Percentiles rank a stretch among this genome's conserved stretches.
phyloP scores from a whole-genome alignment of 2,797 vertebrate species.

The Melanotaenia nigrans region DNA sequence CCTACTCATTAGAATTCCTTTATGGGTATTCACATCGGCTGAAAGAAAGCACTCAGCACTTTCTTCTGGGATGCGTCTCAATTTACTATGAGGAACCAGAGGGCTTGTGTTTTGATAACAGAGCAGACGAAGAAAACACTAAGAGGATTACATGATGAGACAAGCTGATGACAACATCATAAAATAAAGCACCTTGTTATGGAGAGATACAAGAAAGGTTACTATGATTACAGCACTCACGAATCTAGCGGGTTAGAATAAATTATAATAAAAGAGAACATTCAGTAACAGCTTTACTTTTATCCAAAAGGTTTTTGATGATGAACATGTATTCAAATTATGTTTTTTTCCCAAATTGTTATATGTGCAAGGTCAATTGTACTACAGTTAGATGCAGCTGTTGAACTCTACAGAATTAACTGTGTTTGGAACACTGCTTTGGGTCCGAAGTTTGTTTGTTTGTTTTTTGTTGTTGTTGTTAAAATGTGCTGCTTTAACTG shows the following conservation, averaged over 20 bases:
- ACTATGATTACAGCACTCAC: constrained; percentile 26
- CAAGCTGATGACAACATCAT: constrained; percentile 45
- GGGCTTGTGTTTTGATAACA: constrained; percentile 46
- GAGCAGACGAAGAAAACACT: constrained; percentile 26
- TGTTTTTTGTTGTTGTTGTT: no score
- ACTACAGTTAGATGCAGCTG: not conserved
- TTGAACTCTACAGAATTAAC: not conserved
- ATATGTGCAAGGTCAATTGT: not conserved
- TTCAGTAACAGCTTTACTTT: not conserved
- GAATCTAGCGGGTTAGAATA: constrained; percentile 32
- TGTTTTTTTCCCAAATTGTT: not conserved
- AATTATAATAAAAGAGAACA: constrained; percentile 38
- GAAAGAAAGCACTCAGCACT: constrained; percentile 4
- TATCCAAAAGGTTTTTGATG: not conserved
- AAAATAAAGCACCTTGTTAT: constrained; percentile 29
- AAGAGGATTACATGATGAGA: constrained; percentile 64
- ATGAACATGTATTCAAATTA: constrained; percentile 16
- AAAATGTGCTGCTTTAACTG: not conserved
- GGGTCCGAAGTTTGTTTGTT: constrained; percentile 1
- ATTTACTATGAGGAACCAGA: constrained; percentile 41
- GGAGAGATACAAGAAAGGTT: constrained; percentile 11
- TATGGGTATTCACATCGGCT: constrained; percentile 26
- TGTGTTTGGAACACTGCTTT: not conserved
- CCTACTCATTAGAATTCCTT: constrained; percentile 8
- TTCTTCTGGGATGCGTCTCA: constrained; percentile 43